These are phyloP conservation scores for Drosophila kanekoi DNA, from an alignment of 2,888 invertebrate species.

Conservation along the genomic window DNA sequence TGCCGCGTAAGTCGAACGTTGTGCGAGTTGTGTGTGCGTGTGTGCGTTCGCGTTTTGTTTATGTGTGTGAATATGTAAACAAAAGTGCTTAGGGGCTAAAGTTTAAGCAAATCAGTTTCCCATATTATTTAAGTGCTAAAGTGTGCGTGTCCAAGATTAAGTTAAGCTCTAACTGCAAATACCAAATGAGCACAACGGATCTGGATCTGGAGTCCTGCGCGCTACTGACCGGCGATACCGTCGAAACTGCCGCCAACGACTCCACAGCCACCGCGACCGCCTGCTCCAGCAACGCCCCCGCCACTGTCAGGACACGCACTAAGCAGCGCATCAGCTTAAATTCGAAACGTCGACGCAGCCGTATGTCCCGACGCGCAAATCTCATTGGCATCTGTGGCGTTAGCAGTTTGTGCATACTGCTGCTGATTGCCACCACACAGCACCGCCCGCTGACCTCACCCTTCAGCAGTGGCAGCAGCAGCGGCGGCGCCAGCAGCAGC, in stretches of 20 bases:
- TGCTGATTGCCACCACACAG: constrained; percentile 85
- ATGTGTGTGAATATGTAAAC: constrained; percentile 55
- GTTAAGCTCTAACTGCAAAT: constrained; percentile 9
- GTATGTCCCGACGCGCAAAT: constrained; percentile 85
- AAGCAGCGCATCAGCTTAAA: constrained; percentile 76
- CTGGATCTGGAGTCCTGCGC: constrained; percentile 70
- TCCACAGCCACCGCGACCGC: constrained; percentile 17
- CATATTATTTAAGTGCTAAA: constrained; percentile 21
- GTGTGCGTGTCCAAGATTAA: constrained; percentile 15
- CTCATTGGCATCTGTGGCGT: constrained; percentile 85
- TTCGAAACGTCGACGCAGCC: constrained; percentile 79
- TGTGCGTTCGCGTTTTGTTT: constrained; percentile 11
- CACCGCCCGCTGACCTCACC: constrained; percentile 82
- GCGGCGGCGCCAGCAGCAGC: constrained; percentile 43
- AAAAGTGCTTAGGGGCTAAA: constrained; percentile 23
- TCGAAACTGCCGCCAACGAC: constrained; percentile 43
- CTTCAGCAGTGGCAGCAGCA: constrained; percentile 62
- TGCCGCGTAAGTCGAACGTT: constrained; percentile 17
- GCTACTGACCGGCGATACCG: constrained; percentile 69
- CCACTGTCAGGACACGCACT: constrained; percentile 71
- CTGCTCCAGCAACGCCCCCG: constrained; percentile 11
- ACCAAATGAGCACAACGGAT: constrained; percentile 60
- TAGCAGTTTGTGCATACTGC: constrained; percentile 84
- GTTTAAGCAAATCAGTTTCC: constrained; percentile 7
- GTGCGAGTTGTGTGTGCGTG: constrained; percentile 16